A percentile compares a stretch with the other conserved stretches of the same genome.
Evolutionary conservation across 2,113 vertebrate species (phyloP).

Genomic region (Irena cyanogastra): DNA sequence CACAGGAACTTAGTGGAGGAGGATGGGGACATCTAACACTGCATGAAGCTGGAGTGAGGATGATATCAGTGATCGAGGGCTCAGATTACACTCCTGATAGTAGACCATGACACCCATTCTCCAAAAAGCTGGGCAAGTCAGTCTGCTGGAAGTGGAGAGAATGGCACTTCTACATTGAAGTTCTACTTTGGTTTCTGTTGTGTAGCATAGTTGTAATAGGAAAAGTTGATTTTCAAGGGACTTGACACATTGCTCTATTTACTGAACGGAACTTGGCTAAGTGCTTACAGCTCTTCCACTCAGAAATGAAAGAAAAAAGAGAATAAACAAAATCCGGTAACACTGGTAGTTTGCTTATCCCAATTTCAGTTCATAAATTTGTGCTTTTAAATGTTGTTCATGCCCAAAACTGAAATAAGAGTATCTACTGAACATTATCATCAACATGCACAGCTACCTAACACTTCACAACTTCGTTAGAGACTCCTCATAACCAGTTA

Average conservation of each 20-base stretch:
- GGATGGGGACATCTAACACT: background rate
- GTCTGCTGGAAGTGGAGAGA: background rate
- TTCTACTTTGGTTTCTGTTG: background rate
- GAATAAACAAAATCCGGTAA: background rate
- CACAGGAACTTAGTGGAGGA: background rate
- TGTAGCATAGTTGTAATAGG: background rate
- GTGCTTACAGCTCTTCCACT: background rate
- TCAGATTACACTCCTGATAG: rapidly evolving
- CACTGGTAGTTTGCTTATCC: background rate
- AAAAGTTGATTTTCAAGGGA: background rate
- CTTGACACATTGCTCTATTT: background rate
- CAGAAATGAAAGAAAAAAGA: background rate
- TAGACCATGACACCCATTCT: background rate
- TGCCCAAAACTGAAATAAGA: background rate
- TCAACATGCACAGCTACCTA: background rate
- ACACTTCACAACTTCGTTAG: background rate
- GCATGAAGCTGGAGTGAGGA: background rate
- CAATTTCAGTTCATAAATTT: background rate
- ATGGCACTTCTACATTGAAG: background rate
- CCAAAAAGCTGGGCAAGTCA: background rate
- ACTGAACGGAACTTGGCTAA: background rate
- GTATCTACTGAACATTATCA: background rate
- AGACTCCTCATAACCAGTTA: background rate
- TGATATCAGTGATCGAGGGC: background rate
- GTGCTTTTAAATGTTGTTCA: background rate